A percentile compares a stretch with the other conserved stretches of the same genome.
Conservation (phyloP, 2,113 vertebrate species). For the Xenopus borealis region DNA sequence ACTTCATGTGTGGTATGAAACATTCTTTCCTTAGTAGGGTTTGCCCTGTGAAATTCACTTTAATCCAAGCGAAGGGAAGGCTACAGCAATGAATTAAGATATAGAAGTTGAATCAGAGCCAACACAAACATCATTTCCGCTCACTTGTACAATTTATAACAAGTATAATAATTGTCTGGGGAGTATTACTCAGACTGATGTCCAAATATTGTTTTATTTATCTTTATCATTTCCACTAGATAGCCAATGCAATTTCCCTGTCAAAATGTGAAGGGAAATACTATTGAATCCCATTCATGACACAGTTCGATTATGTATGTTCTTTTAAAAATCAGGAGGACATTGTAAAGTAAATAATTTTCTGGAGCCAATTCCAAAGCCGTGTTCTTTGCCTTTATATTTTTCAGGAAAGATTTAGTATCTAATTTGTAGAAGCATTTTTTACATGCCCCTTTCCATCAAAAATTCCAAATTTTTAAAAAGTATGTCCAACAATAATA, state of each 20-base stretch:
- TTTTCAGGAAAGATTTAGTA: too few relatives aligned
- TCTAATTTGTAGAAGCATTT: too few relatives aligned
- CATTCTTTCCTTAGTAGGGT: background rate
- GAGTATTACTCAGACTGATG: slow-evolving; percentile 38
- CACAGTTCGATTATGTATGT: slow-evolving; percentile 1
- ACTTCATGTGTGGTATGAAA: slow-evolving; percentile 49
- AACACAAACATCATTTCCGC: slow-evolving; percentile 38
- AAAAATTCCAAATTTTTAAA: too few relatives aligned
- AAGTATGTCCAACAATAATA: too few relatives aligned
- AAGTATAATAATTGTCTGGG: slow-evolving; percentile 17
- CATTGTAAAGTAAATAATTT: too few relatives aligned
- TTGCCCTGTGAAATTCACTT: background rate
- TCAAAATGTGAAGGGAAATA: slow-evolving; percentile 6
- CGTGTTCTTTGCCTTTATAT: too few relatives aligned
- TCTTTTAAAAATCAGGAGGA: too few relatives aligned
- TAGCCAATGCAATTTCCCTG: slow-evolving; percentile 6
- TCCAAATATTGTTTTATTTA: slow-evolving; percentile 21
- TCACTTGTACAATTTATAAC: slow-evolving; percentile 29
- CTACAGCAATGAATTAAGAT: slow-evolving; percentile 33
- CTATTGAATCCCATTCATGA: slow-evolving; percentile 3
- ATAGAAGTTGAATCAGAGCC: slow-evolving; percentile 34
- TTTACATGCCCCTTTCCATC: too few relatives aligned
- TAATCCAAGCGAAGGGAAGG: background rate
- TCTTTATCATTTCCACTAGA: slow-evolving; percentile 18
- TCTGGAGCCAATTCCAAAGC: too few relatives aligned